phyloP scores from a whole-genome alignment of 2,797 vertebrate species.

The Alauda arvensis region DNA sequence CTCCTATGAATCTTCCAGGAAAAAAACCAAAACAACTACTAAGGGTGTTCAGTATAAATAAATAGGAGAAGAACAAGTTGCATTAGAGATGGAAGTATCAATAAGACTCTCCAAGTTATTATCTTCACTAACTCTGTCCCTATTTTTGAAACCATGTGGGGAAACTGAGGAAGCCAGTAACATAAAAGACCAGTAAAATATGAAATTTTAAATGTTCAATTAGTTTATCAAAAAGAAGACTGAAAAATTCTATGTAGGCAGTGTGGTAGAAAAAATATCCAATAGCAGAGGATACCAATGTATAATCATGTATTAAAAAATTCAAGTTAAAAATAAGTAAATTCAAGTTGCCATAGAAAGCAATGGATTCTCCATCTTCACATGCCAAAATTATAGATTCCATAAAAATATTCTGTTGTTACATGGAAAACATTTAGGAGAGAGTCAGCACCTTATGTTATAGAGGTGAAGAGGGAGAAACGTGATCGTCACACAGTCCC shows the following conservation, averaged over 20 bases:
- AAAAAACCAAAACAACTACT: not conserved
- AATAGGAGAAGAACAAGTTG: not conserved
- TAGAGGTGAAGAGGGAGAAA: not conserved
- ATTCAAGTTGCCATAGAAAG: not conserved
- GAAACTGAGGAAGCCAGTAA: not conserved
- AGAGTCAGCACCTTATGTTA: not conserved
- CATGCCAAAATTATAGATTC: not conserved
- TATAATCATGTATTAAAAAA: not conserved
- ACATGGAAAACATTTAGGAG: not conserved
- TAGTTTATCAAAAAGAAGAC: not conserved
- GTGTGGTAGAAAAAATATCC: not conserved
- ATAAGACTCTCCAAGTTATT: not conserved
- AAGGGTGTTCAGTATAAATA: not conserved
- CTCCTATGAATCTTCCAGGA: not conserved
- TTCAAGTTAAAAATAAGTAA: not conserved
- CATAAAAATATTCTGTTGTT: not conserved
- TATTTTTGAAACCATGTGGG: not conserved
- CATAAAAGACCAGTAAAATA: not conserved
- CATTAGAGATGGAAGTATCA: not conserved
- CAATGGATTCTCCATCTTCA: not conserved
- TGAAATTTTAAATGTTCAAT: not conserved
- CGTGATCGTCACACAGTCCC: fast-evolving
- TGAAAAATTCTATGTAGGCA: not conserved
- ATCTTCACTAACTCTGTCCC: fast-evolving
- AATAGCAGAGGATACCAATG: not conserved